Base-by-base conservation (phyloP, 2,113 vertebrate genomes). In the Herpetotheres cachinnans region DNA sequence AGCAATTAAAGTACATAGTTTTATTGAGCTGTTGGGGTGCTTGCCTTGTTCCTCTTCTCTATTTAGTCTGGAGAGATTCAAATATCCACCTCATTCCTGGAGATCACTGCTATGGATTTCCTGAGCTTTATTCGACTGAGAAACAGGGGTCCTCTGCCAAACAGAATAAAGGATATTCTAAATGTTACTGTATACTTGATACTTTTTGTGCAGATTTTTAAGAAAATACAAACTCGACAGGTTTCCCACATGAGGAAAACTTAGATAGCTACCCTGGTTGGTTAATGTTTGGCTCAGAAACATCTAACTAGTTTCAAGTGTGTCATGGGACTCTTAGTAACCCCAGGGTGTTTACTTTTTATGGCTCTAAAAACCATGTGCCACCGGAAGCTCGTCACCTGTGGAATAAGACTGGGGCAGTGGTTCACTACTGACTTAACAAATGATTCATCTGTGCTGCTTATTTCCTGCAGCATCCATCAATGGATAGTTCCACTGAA, bases 221-320 rank as follows among this genome's bases (percentile, higher is more conserved):
- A 86, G 59, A 65, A 65, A 79, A 70, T 26, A 81, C 11, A 34
- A 90, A n/a, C 25, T 59, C 11, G 40, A 3, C n/a, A 22, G 0
- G 1, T 29, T 63, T 56, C 18, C 63, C 54, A 56, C 49, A 9
- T 2, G 8, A 78, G 36, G 63, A 74, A 63, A 85, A 58, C 55
- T 46, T 32, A 2, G 49, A 22, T 44, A 52, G 61, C 36, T 61
- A 50, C 11, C 34, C 55, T 61, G 26, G 62, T 90, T 61, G 26
- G 66, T 90, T 94, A 93, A 93, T 71, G 66, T 90, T 93, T 94
- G 82, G 34, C 92, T 88, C 78, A 8, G 26, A 58, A 91, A n/a
- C 8, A 1, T 36, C 26, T 55, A 13, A 49, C 9, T 32, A 11
- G 66, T 89, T 59, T 77, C 49, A 69, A 63, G 52, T 34, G 83